These are phyloP conservation scores for Hemicentrotus pulcherrimus DNA, from an alignment of 35 echinoderm and acorn worm species.

Conservation along the genomic window DNA sequence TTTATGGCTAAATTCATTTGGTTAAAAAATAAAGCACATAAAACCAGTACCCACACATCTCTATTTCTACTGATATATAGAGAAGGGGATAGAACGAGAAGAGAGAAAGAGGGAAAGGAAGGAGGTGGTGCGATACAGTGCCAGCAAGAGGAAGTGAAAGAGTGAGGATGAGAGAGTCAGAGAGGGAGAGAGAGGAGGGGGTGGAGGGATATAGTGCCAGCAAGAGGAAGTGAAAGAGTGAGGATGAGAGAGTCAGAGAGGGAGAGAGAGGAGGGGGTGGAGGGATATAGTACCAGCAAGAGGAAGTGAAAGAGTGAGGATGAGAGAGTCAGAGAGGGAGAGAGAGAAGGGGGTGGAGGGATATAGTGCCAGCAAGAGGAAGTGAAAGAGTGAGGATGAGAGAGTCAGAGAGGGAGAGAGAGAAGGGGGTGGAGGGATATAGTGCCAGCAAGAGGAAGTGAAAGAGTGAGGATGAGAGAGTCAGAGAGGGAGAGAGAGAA, in stretches of 20 bases:
- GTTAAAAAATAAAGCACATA: not conserved
- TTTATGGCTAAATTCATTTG: not conserved
- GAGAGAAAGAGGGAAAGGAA: not conserved
- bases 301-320: not conserved
- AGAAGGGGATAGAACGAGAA: not conserved
- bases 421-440: too few relatives aligned
- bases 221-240: not conserved
- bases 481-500: not conserved
- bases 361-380: too few relatives aligned
- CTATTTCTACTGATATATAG: not conserved
- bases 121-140: not conserved
- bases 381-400: not conserved
- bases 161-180: not conserved
- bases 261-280: not conserved
- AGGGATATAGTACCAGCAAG: too few relatives aligned
- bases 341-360: not conserved
- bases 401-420: not conserved
- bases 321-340: not conserved
- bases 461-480: too few relatives aligned
- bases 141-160: too few relatives aligned
- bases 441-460: too few relatives aligned
- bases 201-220: too few relatives aligned
- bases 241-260: not conserved
- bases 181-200: not conserved
- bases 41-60: too few relatives aligned